phyloP scores from a whole-genome alignment of 2,888 invertebrate genomes.

The Sclerodermus sp. region DNA sequence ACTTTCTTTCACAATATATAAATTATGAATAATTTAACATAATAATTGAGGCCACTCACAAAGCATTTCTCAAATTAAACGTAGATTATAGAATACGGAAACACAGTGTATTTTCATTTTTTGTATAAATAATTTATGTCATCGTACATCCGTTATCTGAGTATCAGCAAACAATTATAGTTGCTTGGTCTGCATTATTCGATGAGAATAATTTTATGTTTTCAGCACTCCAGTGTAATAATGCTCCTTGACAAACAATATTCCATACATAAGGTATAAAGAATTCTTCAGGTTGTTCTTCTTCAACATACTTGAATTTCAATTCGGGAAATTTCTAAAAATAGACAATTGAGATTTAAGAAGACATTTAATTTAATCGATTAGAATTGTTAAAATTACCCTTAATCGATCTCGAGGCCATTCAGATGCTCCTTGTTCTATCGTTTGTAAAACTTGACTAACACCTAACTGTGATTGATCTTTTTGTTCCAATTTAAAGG shows the following conservation, averaged over 20 bases:
- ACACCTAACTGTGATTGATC: constrained; percentile 73
- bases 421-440: constrained; percentile 87
- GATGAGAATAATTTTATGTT: constrained; percentile 53
- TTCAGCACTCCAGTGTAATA: constrained; percentile 54
- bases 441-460: constrained; percentile 81
- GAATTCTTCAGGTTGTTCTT: constrained; percentile 97
- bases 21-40: background rate
- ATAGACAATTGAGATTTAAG: constrained; percentile 6
- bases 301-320: constrained; percentile 98
- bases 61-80: background rate
- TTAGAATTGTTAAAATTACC: constrained; percentile 60
- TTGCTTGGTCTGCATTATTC: constrained; percentile 48
- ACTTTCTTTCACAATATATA: background rate
- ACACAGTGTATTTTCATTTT: background rate
- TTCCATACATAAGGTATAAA: constrained; percentile 99
- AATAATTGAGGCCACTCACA: background rate
- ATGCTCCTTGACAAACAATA: constrained; percentile 67
- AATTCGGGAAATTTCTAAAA: constrained; percentile 96
- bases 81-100: background rate
- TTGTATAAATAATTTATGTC: constrained; percentile 14
- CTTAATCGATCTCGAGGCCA: constrained; percentile 93
- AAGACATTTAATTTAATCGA: background rate
- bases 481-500: constrained; percentile 65
- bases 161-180: constrained; percentile 55
- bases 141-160: constrained; percentile 23